A percentile compares a stretch with the other conserved stretches of the same genome.
phyloP scores from a whole-genome alignment of 1,140 invertebrate species.

The Ostrea denselamellosa region DNA sequence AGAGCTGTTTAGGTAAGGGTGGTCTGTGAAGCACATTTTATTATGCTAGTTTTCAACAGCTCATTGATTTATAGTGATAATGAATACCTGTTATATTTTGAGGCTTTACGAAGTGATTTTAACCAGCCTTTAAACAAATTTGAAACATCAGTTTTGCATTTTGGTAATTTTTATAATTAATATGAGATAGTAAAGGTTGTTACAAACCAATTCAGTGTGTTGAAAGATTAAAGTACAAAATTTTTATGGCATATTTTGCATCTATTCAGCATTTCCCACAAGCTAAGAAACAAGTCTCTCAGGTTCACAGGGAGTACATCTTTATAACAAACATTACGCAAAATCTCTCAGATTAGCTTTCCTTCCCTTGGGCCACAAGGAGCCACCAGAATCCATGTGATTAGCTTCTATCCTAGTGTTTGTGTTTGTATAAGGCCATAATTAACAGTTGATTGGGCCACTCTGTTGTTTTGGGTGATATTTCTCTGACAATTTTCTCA shows the following conservation, averaged over 20 bases:
- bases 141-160: background rate
- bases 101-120: background rate
- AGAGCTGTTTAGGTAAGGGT: constrained; percentile 12
- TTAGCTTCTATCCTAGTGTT: constrained; percentile 2
- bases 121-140: background rate
- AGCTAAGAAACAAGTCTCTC: background rate
- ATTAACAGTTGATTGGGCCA: constrained; percentile 26
- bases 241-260: background rate
- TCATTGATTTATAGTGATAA: background rate
- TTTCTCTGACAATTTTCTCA: background rate
- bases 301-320: constrained; percentile 18
- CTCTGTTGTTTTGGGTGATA: background rate
- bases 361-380: constrained; percentile 10
- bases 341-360: background rate
- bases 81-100: background rate
- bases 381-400: background rate
- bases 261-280: background rate
- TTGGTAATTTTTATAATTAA: background rate
- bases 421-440: constrained; percentile 28
- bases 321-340: constrained; percentile 10
- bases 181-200: background rate
- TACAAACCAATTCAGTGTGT: background rate
- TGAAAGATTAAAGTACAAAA: background rate
- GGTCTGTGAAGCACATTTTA: background rate
- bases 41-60: constrained; percentile 8